These are phyloP conservation scores for Gymnocypris eckloni DNA, from an alignment of 2,797 vertebrate genomes.

Conservation along the genomic window DNA sequence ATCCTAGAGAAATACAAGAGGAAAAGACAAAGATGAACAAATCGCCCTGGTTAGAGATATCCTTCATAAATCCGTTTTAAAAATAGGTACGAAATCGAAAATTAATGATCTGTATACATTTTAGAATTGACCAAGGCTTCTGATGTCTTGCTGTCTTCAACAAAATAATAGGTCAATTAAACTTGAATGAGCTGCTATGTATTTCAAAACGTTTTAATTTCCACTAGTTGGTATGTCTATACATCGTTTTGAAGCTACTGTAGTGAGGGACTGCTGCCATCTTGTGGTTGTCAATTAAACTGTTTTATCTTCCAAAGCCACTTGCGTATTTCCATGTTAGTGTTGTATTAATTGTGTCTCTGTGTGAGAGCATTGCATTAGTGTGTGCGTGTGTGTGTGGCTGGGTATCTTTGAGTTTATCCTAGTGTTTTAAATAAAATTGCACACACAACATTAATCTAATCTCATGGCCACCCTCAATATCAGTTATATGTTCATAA, in stretches of 20 bases:
- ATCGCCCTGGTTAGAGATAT: neutral
- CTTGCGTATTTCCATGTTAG: neutral
- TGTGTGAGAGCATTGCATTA: neutral
- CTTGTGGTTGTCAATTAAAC: constrained; percentile 36
- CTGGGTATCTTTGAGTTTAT: neutral
- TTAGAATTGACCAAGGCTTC: constrained; percentile 19
- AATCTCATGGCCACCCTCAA: neutral
- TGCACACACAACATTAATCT: neutral
- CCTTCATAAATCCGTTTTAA: constrained; percentile 16
- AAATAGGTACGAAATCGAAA: constrained; percentile 29
- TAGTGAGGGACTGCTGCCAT: constrained; percentile 43
- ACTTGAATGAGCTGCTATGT: constrained; percentile 21
- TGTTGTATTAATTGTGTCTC: neutral
- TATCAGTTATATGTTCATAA: neutral
- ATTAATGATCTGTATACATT: constrained; percentile 33
- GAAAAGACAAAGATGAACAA: constrained; percentile 16
- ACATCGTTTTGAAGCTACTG: neutral
- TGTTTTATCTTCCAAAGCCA: neutral
- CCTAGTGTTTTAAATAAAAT: neutral
- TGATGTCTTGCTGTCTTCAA: constrained; percentile 34
- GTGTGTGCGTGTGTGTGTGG: neutral
- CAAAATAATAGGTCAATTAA: constrained; percentile 35
- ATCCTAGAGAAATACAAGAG: constrained; percentile 65
- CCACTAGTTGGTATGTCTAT: neutral
- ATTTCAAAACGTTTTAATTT: neutral